Evolutionary conservation across 2,797 vertebrate species (phyloP), one percentile per base, ranked within the genome.

Genomic region (Mus caroli): DNA sequence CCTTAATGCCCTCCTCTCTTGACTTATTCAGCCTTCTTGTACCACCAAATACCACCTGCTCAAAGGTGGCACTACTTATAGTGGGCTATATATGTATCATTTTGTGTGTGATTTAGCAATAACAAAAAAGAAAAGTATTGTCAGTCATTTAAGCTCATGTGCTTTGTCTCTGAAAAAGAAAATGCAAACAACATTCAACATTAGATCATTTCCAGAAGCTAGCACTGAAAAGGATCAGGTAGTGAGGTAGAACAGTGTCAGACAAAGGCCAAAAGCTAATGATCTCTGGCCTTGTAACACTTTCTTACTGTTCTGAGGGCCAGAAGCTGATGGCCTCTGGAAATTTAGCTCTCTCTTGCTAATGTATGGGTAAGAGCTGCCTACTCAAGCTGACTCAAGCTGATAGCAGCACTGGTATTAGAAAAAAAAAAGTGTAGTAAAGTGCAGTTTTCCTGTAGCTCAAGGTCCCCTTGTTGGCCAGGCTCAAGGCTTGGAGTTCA

Each of bases 61-160:
- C 56, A 83, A 60, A 31, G 37, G 15, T 31, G 4, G 9, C 14
- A 31, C 14, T 8, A 46, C 37, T 15, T 62, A 12, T 31, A 62
- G 15, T 11, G 4, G 8, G 3, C 37, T 83, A 37, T 20, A 37
- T 71, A 34, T 71, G n/a, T 71, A 17, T 71, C n/a, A 37, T 37
- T 71, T 37, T 71, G 69, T 71, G 79, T 93, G 40, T 90, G n/a
- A 78, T 67, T 71, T 34, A 60, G n/a, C n/a, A 80, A 50, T 85
- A 92, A 64, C 13, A 88, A 62, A 6, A 88, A 62, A 9, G 26
- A 88, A 79, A 83, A 67, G 11, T 46, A 46, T 84, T 31, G 60
- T 76, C 10, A 26, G 58, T 86, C 37, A 13, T 11, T 28, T 88
- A 93, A 46, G 2, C 83, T 90, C 37, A 75, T 75, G 37, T 86